These are phyloP conservation scores for Lithobates pipiens DNA, from an alignment of 2,797 vertebrate genomes.

Conservation along the genomic window DNA sequence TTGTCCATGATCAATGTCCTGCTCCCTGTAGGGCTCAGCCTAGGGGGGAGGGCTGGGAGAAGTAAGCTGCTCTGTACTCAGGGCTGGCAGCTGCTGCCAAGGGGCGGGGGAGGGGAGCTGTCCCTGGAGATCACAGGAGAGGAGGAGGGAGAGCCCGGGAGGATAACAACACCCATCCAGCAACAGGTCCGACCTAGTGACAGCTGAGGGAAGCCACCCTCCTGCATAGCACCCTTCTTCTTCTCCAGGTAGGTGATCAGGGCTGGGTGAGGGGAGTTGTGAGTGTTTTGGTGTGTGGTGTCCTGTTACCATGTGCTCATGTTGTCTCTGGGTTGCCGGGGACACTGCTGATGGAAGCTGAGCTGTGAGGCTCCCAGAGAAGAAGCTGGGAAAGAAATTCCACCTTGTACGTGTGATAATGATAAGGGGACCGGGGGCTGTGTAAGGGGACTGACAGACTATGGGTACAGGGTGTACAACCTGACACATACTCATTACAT, in stretches of 20 bases:
- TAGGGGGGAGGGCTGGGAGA: slow-evolving; percentile 46
- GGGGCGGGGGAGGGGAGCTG: slow-evolving; percentile 50
- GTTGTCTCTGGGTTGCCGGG: slow-evolving; percentile 57
- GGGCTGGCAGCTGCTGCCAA: slow-evolving; percentile 58
- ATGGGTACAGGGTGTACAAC: no score
- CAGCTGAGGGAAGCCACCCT: slow-evolving; percentile 29
- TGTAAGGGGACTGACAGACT: no score
- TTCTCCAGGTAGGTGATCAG: slow-evolving; percentile 15
- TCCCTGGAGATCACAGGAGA: slow-evolving; percentile 47
- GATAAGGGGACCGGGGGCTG: no score
- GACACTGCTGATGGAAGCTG: neutral
- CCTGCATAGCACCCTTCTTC: neutral
- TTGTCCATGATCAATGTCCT: neutral
- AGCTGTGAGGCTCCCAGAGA: neutral
- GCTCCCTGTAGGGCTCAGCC: neutral
- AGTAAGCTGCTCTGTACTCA: slow-evolving; percentile 42
- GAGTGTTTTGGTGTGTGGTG: slow-evolving; percentile 13
- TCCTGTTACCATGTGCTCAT: slow-evolving; percentile 53
- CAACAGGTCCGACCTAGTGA: slow-evolving; percentile 6
- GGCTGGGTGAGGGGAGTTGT: neutral
- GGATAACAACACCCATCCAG: slow-evolving; percentile 17
- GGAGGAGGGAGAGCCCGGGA: slow-evolving; percentile 20
- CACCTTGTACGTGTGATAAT: no score
- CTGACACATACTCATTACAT: no score
- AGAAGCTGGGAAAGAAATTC: neutral